phyloP scores from a whole-genome alignment of 2,888 invertebrate species.

The Tetanocera ferruginea region DNA sequence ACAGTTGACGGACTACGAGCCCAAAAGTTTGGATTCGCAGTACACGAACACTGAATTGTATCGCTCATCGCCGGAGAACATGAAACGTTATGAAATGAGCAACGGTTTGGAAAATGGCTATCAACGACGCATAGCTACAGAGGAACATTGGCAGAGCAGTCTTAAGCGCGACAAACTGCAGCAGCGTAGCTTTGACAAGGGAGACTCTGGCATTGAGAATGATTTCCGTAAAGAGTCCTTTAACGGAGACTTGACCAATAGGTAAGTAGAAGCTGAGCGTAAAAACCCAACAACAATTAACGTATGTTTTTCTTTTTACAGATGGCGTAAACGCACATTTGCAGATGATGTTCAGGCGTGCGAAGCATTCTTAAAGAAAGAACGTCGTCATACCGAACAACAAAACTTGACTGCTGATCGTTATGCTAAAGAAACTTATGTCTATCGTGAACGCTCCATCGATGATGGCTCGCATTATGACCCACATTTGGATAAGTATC shows the following conservation, averaged over 20 bases:
- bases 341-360: slow-evolving; percentile 81
- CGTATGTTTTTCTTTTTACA: slow-evolving; percentile 38
- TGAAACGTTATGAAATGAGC: slow-evolving; percentile 65
- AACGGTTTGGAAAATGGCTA: slow-evolving; percentile 24
- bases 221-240: slow-evolving; percentile 81
- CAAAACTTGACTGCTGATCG: slow-evolving; percentile 61
- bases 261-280: slow-evolving; percentile 54
- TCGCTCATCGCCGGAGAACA: slow-evolving; percentile 74
- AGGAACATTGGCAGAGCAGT: slow-evolving; percentile 75
- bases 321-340: slow-evolving; percentile 69
- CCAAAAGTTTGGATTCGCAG: slow-evolving; percentile 78
- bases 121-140: slow-evolving; percentile 50
- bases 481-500: slow-evolving; percentile 75
- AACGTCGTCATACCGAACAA: slow-evolving; percentile 80
- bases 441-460: slow-evolving; percentile 74
- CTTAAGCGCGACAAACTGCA: slow-evolving; percentile 72
- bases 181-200: slow-evolving; percentile 72
- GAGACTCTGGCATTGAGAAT: slow-evolving; percentile 85
- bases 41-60: slow-evolving; percentile 72
- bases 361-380: slow-evolving; percentile 80
- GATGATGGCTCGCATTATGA: slow-evolving; percentile 79
- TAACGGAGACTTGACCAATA: slow-evolving; percentile 71
- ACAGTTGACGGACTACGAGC: slow-evolving; percentile 70
- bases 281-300: not conserved
- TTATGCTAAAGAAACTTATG: slow-evolving; percentile 72